phyloP scores from a whole-genome alignment of 2,888 invertebrate species.

The Lasioglossum marginatum region DNA sequence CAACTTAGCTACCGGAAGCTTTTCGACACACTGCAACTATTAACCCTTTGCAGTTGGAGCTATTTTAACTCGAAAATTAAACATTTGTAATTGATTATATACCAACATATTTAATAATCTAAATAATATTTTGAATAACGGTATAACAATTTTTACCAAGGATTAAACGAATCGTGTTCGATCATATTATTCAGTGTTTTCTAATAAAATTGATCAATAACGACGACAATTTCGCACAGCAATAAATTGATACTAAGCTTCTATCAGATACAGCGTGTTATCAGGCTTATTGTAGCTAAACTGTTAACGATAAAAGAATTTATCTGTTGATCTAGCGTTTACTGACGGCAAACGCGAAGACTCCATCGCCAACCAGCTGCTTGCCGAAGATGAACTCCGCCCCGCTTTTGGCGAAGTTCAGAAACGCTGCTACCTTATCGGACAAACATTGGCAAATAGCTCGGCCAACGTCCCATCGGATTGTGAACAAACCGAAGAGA shows the following conservation, averaged over 20 bases:
- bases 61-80: too few species aligned
- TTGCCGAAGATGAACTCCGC: constrained; percentile 94
- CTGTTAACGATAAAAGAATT: not conserved
- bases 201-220: too few species aligned
- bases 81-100: too few species aligned
- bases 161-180: not conserved
- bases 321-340: not conserved
- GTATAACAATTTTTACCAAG: too few species aligned
- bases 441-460: constrained; percentile 89
- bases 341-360: constrained; percentile 95
- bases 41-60: too few species aligned
- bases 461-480: constrained; percentile 93
- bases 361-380: constrained; percentile 86
- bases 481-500: constrained; percentile 92
- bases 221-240: too few species aligned
- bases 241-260: not conserved
- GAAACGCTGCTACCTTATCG: constrained; percentile 90
- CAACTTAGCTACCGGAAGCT: not conserved
- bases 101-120: too few species aligned
- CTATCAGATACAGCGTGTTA: not conserved
- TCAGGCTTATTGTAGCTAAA: not conserved
- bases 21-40: not conserved
- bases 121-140: too few species aligned
- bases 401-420: constrained; percentile 92
- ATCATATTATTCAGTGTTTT: too few species aligned